Evolutionary conservation across 2,888 invertebrate genomes (phyloP).

Genomic region (Tipula confusa): DNA sequence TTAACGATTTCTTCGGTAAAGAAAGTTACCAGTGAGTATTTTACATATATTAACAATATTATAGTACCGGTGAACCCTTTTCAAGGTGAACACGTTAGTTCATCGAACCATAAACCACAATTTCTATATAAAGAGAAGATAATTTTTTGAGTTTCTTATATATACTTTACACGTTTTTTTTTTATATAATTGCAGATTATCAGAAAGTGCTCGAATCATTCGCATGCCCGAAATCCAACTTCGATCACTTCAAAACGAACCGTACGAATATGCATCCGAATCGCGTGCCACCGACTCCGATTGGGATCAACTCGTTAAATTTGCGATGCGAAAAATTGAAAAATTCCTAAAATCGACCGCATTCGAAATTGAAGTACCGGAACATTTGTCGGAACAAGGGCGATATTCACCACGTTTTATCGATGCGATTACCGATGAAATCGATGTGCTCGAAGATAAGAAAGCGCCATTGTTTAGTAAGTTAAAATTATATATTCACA

Average conservation of each 20-base stretch:
- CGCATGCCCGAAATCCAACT: constrained; percentile 66
- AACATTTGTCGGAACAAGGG: constrained; percentile 70
- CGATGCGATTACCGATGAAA: constrained; percentile 77
- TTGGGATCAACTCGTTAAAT: constrained; percentile 77
- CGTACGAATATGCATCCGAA: constrained; percentile 67
- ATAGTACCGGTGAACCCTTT: background rate
- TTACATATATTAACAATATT: background rate
- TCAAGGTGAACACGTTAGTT: background rate
- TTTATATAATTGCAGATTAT: constrained; percentile 51
- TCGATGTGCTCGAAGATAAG: constrained; percentile 77
- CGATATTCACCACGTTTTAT: constrained; percentile 75
- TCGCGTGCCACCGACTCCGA: constrained; percentile 70
- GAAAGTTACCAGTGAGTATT: constrained; percentile 52
- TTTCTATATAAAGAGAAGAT: background rate
- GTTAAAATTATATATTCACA: constrained; percentile 43
- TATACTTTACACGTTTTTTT: background rate
- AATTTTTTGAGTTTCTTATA: background rate
- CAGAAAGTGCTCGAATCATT: constrained; percentile 66
- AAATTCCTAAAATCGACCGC: constrained; percentile 74
- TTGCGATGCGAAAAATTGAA: constrained; percentile 68
- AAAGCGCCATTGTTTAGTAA: constrained; percentile 76
- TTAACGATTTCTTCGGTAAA: constrained; percentile 74
- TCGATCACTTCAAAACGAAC: constrained; percentile 63
- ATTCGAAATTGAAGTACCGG: constrained; percentile 67
- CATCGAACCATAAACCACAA: background rate